Evolutionary conservation across 2,113 vertebrate genomes (phyloP), one percentile per base, ranked within the genome.

Genomic region (Malaclemys terrapin): DNA sequence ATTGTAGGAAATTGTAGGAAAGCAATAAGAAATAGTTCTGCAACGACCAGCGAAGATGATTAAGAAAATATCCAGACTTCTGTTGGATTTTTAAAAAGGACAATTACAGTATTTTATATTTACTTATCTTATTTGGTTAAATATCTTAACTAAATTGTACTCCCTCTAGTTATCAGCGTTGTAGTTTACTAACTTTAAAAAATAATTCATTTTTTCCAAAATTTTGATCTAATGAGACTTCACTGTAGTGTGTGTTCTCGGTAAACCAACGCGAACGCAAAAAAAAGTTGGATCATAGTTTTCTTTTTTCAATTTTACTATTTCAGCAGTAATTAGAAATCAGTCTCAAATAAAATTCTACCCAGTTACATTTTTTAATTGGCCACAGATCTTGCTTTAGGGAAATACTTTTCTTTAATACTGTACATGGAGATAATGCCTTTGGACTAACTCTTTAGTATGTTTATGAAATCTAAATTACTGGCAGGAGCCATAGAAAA

Each of bases 141-240:
- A 42, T 85, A 79, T 42, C 35, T 62, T 5, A 45, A 65, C 80
- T 90, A 76, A 87, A 54, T 16, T 82, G 42, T 87, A n/a, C 13
- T 69, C n/a, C 16, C 19, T 80, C 16, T 3, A 45, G 84, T 91
- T 95, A 10, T 54, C 54, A 69, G 47, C 76, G 87, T 54, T 56
- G 16, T 81, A 82, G 16, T 82, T 92, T 88, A 11, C 62, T 69
- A 82, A 80, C 87, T 89, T 91, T 47, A 20, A 83, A 65, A 69
- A 69, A 69, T 14, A 35, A 85, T 89, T 76, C 45, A 45, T 86
- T 52, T 81, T 89, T 91, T 85, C 0, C 35, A 69, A 92, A 80
- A 84, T 79, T n/a, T 38, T 84, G 49, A 62, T 94, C 81, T 82
- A 93, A 91, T 91, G 54, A 85, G 69, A 90, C 90, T 94, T 93